Percentiles rank a stretch among this genome's conserved stretches.
Evolutionary conservation across 2,888 invertebrate genomes (phyloP).

Genomic region (Drosophila colorata): DNA sequence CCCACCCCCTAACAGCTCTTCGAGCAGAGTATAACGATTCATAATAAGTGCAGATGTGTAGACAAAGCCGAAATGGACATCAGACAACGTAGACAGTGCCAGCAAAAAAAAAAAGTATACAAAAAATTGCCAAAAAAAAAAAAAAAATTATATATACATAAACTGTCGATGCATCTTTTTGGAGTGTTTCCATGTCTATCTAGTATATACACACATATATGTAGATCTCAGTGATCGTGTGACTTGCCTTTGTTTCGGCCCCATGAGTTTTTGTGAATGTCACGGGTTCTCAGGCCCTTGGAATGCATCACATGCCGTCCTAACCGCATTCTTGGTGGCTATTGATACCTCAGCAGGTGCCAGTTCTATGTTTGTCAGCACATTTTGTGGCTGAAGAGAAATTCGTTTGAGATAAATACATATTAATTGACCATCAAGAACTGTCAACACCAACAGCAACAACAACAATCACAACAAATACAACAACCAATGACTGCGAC

Average conservation of each 20-base stretch:
- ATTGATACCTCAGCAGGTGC: conserved; percentile 37
- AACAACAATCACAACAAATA: conserved; percentile 28
- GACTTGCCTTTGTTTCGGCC: conserved; percentile 37
- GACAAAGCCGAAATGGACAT: conserved; percentile 38
- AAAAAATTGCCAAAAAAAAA: conserved; percentile 26
- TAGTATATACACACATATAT: conserved; percentile 1
- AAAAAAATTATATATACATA: conserved; percentile 6
- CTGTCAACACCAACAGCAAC: conserved; percentile 57
- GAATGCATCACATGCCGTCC: conserved; percentile 14
- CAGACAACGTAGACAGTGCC: conserved; percentile 35
- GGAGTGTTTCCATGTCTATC: conserved; percentile 21
- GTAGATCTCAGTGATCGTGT: conserved; percentile 41
- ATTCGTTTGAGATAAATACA: conserved; percentile 55
- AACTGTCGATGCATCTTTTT: conserved; percentile 27
- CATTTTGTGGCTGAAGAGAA: conserved; percentile 26
- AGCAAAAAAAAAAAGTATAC: conserved; percentile 46
- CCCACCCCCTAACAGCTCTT: background rate
- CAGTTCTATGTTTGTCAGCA: conserved; percentile 33
- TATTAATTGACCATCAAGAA: conserved; percentile 68
- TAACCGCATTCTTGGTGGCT: conserved; percentile 7
- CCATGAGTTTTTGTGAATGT: conserved; percentile 7
- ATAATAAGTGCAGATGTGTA: conserved; percentile 63
- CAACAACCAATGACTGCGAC: conserved; percentile 22
- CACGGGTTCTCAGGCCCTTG: conserved; percentile 26
- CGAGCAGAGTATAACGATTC: conserved; percentile 38